phyloP scores from a whole-genome alignment of 2,113 vertebrate genomes.

The Thamnaconus septentrionalis region DNA sequence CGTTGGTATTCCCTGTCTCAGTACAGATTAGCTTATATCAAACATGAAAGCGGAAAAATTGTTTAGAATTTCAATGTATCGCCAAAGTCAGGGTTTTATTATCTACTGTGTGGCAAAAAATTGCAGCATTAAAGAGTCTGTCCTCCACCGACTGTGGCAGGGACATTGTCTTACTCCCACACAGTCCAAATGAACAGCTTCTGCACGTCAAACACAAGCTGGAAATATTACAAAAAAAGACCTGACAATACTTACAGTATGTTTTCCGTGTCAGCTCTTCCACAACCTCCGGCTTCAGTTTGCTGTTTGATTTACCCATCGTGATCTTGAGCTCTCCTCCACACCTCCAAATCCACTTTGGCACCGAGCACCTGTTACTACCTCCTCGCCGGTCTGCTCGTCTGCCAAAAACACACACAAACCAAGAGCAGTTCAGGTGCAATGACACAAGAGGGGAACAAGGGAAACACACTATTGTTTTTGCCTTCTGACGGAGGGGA shows the following conservation, averaged over 20 bases:
- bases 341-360: slow-evolving; percentile 57
- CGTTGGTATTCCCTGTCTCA: too few species aligned
- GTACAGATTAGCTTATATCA: too few species aligned
- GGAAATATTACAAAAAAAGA: too few species aligned
- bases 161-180: too few species aligned
- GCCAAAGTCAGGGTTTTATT: too few species aligned
- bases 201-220: too few species aligned
- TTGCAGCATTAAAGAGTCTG: too few species aligned
- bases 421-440: slow-evolving; percentile 34
- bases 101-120: too few species aligned
- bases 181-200: too few species aligned
- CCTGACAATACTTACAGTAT: slow-evolving; percentile 84
- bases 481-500: background rate
- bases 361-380: slow-evolving; percentile 53
- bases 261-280: slow-evolving; percentile 93
- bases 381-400: slow-evolving; percentile 48
- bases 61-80: too few species aligned
- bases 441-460: background rate
- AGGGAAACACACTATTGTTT: slow-evolving; percentile 27
- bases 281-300: slow-evolving; percentile 92
- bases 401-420: slow-evolving; percentile 64
- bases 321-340: slow-evolving; percentile 66
- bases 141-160: too few species aligned
- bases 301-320: slow-evolving; percentile 94
- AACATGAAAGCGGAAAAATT: too few species aligned